These are phyloP conservation scores for Piaya cayana DNA, from an alignment of 2,113 vertebrate species.

Conservation along the genomic window DNA sequence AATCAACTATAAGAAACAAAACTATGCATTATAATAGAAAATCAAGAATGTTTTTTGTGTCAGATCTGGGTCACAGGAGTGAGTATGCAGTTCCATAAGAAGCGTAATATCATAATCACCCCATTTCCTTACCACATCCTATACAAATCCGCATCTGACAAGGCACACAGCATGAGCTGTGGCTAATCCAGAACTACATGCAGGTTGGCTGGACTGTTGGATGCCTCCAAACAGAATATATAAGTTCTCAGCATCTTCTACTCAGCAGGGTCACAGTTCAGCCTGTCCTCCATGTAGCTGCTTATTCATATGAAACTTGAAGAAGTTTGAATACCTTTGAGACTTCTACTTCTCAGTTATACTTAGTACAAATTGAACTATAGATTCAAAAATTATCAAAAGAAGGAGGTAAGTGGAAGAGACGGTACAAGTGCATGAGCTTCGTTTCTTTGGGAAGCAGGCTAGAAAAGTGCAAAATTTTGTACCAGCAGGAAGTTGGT, in stretches of 20 bases:
- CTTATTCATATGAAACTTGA: neutral
- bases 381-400: neutral
- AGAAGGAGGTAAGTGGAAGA: neutral
- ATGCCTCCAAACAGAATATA: neutral
- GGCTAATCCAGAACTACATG: neutral
- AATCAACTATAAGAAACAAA: constrained; percentile 61
- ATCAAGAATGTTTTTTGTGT: neutral
- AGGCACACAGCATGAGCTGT: neutral
- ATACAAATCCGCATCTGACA: neutral
- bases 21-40: neutral
- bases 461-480: neutral
- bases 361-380: neutral
- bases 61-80: neutral
- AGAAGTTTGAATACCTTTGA: neutral
- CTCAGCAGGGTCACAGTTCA: neutral
- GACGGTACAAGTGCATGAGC: neutral
- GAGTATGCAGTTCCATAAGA: neutral
- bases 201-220: neutral
- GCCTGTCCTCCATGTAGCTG: neutral
- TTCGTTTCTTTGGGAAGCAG: neutral
- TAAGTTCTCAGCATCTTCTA: neutral
- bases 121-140: neutral
- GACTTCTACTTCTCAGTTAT: neutral
- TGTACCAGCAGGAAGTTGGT: neutral
- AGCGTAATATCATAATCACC: neutral